phyloP scores from a whole-genome alignment of 92 coral and sea anemone genomes.

The Palythoa caribaeorum region DNA sequence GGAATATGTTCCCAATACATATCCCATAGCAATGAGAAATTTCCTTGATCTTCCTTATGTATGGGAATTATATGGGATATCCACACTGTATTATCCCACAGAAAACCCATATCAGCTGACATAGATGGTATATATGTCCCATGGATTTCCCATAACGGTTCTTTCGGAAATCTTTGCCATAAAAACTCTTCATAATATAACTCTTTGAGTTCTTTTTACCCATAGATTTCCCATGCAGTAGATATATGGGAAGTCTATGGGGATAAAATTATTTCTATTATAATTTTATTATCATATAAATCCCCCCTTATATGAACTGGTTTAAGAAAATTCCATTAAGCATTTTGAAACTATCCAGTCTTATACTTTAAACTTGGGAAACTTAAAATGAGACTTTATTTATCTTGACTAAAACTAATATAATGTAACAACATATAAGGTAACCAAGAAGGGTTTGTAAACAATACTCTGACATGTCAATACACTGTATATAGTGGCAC shows the following conservation, averaged over 20 bases:
- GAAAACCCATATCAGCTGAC: conserved; percentile 34
- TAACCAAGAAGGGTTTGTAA: conserved; percentile 1
- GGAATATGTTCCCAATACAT: conserved; percentile 38
- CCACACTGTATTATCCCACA: conserved; percentile 40
- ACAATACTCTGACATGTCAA: not conserved
- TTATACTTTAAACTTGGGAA: conserved; percentile 9
- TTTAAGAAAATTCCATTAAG: not conserved
- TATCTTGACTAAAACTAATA: conserved; percentile 1
- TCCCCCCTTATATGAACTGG: conserved; percentile 9
- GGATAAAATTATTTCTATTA: not conserved
- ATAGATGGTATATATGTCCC: conserved; percentile 42
- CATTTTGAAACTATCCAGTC: conserved; percentile 17
- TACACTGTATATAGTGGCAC: not conserved
- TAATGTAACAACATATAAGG: not conserved
- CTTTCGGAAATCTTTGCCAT: not conserved
- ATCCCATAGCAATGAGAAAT: conserved; percentile 47
- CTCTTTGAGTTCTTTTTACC: conserved; percentile 34
- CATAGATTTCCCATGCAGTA: conserved; percentile 42
- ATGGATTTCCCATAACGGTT: conserved; percentile 42
- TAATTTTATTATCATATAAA: conserved; percentile 15
- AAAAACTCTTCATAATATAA: not conserved
- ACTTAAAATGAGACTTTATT: conserved; percentile 4
- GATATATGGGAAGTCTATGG: conserved; percentile 39
- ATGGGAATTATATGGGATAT: conserved; percentile 52
- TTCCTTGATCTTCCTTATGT: conserved; percentile 8